Conservation (phyloP, 2,888 invertebrate genomes). For the Rotaria sp. region DNA sequence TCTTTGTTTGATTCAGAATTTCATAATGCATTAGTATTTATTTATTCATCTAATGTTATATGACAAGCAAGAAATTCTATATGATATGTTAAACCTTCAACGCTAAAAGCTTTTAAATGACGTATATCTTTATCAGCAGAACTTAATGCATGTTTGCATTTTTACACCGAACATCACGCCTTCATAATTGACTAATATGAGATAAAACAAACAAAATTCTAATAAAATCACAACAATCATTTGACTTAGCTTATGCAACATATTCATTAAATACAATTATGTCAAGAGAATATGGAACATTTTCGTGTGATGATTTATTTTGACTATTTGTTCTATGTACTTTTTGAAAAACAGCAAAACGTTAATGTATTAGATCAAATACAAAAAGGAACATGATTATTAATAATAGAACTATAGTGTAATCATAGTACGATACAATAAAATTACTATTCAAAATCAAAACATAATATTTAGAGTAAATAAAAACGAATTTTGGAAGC, state of each 20-base stretch:
- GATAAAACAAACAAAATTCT: conserved; percentile 94
- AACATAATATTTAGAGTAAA: conserved; percentile 85
- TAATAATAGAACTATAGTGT: conserved; percentile 89
- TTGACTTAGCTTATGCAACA: conserved; percentile 88
- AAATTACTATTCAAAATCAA: conserved; percentile 93
- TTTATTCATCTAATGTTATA: conserved; percentile 62
- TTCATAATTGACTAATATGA: conserved; percentile 76
- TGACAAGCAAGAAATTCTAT: conserved; percentile 89
- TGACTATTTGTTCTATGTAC: conserved; percentile 94
- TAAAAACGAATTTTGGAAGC: conserved; percentile 89
- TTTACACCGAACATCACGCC: conserved; percentile 62
- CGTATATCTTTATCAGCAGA: conserved; percentile 63
- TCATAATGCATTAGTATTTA: conserved; percentile 81
- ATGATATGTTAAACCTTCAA: conserved; percentile 74
- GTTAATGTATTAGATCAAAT: conserved; percentile 82
- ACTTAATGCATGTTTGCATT: conserved; percentile 44
- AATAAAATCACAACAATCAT: conserved; percentile 78
- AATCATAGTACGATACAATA: conserved; percentile 80
- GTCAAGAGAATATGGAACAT: conserved; percentile 91
- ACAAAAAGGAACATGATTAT: conserved; percentile 79
- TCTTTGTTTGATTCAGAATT: conserved; percentile 73
- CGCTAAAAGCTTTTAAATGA: conserved; percentile 76
- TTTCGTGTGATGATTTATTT: conserved; percentile 86
- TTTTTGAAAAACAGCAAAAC: conserved; percentile 96
- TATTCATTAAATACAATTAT: conserved; percentile 85